Percentiles rank a stretch among this genome's conserved stretches.
Evolutionary conservation across 2,888 invertebrate species (phyloP).

Genomic region (Drosophila falleni): DNA sequence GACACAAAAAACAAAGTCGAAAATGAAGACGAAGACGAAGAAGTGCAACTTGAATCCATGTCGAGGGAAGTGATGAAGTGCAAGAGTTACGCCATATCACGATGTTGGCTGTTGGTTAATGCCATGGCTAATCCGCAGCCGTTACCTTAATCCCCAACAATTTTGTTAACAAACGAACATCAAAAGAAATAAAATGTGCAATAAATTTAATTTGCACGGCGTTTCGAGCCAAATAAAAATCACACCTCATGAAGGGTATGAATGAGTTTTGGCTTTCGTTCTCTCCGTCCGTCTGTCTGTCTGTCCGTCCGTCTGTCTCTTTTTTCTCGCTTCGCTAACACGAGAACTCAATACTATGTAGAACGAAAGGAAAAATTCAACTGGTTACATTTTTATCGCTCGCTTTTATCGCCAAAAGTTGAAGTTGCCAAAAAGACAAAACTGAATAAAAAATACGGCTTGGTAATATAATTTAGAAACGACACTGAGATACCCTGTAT

Average conservation of each 20-base stretch:
- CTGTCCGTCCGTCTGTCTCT: background rate
- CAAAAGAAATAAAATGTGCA: slow-evolving; percentile 84
- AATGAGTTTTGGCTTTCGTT: slow-evolving; percentile 42
- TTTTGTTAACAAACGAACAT: slow-evolving; percentile 82
- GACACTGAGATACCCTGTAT: slow-evolving; percentile 24
- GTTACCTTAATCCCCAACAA: slow-evolving; percentile 77
- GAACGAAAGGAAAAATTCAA: slow-evolving; percentile 45
- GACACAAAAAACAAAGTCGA: slow-evolving; percentile 6
- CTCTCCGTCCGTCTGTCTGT: background rate
- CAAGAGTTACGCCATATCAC: slow-evolving; percentile 78
- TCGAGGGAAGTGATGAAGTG: slow-evolving; percentile 68
- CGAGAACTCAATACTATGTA: slow-evolving; percentile 38
- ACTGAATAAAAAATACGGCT: slow-evolving; percentile 16
- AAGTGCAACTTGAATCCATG: slow-evolving; percentile 21
- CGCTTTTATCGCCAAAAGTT: slow-evolving; percentile 68
- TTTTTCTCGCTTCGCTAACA: slow-evolving; percentile 4
- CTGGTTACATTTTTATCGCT: slow-evolving; percentile 64
- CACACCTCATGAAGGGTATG: slow-evolving; percentile 57
- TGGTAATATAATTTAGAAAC: background rate
- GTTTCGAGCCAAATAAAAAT: slow-evolving; percentile 53
- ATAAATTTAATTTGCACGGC: slow-evolving; percentile 82
- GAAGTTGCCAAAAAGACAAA: slow-evolving; percentile 65
- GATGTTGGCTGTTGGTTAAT: slow-evolving; percentile 74
- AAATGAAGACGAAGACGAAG: slow-evolving; percentile 2
- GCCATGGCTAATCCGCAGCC: slow-evolving; percentile 76